These are phyloP conservation scores for Lepilemur septentrionalis DNA, from an alignment of 2,797 vertebrate species.

Conservation along the genomic window DNA sequence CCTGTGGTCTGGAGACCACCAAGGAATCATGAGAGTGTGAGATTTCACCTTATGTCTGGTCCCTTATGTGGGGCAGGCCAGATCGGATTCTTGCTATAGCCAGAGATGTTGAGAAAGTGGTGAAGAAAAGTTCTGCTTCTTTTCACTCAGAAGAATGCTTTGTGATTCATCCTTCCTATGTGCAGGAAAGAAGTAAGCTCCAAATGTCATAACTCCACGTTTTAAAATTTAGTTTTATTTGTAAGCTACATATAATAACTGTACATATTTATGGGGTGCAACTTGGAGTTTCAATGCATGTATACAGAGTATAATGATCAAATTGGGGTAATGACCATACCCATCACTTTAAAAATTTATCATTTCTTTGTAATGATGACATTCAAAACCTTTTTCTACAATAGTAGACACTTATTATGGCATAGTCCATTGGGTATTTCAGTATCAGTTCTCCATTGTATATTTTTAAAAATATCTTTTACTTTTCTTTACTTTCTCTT, in stretches of 20 bases:
- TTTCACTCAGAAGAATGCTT: neutral
- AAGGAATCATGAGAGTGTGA: neutral
- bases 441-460: neutral
- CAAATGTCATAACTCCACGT: neutral
- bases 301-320: neutral
- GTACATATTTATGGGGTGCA: neutral
- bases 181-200: neutral
- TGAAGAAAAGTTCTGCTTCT: neutral
- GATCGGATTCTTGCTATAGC: neutral
- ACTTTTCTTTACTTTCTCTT: neutral
- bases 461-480: slow-evolving; percentile 7
- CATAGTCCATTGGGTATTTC: neutral
- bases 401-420: neutral
- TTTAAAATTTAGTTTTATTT: neutral
- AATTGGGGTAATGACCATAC: neutral
- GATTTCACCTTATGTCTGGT: neutral
- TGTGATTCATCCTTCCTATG: neutral
- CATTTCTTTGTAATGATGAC: neutral
- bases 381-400: neutral
- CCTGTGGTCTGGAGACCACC: neutral
- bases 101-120: neutral
- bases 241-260: neutral
- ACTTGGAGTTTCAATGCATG: neutral
- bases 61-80: neutral
- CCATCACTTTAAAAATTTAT: neutral